Conservation (phyloP, 2,113 vertebrate species). For the Geococcyx californianus region DNA sequence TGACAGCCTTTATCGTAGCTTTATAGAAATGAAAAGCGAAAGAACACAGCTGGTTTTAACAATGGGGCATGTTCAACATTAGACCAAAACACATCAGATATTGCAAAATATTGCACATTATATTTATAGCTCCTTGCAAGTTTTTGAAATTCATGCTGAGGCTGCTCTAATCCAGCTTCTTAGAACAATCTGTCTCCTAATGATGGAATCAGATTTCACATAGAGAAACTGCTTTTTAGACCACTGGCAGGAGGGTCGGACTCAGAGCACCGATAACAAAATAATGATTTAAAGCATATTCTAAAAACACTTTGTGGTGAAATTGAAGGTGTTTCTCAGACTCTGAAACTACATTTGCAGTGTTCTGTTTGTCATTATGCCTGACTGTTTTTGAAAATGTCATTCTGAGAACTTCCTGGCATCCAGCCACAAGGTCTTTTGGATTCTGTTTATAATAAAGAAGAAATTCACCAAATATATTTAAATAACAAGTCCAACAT, state of each 20-base stretch:
- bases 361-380: not conserved
- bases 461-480: not conserved
- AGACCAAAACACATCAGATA: conserved; percentile 84
- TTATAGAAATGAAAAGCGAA: conserved; percentile 84
- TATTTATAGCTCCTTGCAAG: conserved; percentile 81
- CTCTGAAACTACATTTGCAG: not conserved
- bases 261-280: conserved; percentile 37
- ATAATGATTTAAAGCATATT: not conserved
- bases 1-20: conserved; percentile 84
- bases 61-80: conserved; percentile 82
- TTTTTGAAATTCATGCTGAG: conserved; percentile 83
- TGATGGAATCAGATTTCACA: conserved; percentile 74
- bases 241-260: conserved; percentile 13
- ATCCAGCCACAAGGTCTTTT: not conserved
- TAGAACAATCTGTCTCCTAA: conserved; percentile 77
- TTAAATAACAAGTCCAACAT: not conserved
- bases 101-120: conserved; percentile 85
- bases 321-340: conserved; percentile 28
- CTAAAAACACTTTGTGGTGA: not conserved
- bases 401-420: not conserved
- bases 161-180: conserved; percentile 73
- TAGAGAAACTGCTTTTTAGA: conserved; percentile 62
- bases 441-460: not conserved
- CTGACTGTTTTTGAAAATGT: not conserved
- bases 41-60: conserved; percentile 85